Evolutionary conservation across 2,113 vertebrate species (phyloP).

Genomic region (Xiphophorus hellerii): DNA sequence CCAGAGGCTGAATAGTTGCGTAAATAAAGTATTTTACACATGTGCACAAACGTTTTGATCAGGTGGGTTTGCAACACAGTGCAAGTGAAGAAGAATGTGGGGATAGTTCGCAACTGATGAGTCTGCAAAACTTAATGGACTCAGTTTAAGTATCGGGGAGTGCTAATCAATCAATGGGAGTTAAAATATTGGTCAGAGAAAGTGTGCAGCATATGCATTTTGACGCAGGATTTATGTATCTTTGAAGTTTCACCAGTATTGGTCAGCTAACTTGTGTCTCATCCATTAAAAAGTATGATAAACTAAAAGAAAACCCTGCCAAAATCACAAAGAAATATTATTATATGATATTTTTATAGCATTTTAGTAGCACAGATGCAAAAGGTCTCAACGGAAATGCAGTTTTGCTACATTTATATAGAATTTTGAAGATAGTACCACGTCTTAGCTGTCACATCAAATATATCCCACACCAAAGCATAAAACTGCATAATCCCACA

Average conservation of each 20-base stretch:
- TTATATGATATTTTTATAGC: background rate
- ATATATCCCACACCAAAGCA: background rate
- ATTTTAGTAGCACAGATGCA: background rate
- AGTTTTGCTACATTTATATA: background rate
- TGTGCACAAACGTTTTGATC: background rate
- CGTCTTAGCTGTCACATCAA: background rate
- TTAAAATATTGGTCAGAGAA: slow-evolving; percentile 55
- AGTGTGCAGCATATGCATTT: slow-evolving; percentile 50
- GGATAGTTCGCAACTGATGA: slow-evolving; percentile 66
- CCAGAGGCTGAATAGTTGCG: background rate
- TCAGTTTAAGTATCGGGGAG: slow-evolving; percentile 49
- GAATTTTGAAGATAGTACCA: background rate
- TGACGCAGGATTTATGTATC: slow-evolving; percentile 18
- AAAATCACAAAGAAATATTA: background rate
- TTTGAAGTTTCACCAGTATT: slow-evolving; percentile 22
- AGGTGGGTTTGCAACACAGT: background rate
- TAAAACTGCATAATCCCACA: background rate
- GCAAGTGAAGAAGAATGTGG: slow-evolving; percentile 19
- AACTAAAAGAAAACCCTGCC: background rate
- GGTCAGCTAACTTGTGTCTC: background rate
- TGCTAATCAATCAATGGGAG: slow-evolving; percentile 66
- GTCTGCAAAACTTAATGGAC: slow-evolving; percentile 75
- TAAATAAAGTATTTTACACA: background rate
- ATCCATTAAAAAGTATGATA: background rate
- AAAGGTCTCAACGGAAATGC: background rate